Conservation (phyloP, 2,888 invertebrate genomes). For the Dione juno region DNA sequence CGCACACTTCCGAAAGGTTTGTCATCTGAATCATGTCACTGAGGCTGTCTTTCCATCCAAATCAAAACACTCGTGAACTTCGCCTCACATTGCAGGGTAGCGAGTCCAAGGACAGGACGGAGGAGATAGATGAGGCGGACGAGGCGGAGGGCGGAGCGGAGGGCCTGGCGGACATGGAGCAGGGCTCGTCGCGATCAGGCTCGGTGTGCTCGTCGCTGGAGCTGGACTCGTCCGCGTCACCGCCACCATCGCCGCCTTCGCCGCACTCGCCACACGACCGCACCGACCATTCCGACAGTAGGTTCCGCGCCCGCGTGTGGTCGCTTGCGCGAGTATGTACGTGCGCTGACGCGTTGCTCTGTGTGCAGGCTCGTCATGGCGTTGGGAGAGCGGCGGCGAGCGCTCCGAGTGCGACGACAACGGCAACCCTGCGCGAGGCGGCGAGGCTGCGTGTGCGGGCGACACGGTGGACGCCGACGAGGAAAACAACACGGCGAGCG, state of each 20-base stretch:
- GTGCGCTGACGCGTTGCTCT: neutral
- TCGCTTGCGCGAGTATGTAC: neutral
- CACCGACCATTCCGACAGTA: slow-evolving; percentile 50
- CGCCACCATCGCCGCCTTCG: slow-evolving; percentile 53
- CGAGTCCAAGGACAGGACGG: slow-evolving; percentile 21
- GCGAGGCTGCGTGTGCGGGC: slow-evolving; percentile 54
- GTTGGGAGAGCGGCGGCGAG: slow-evolving; percentile 53
- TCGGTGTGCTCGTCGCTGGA: slow-evolving; percentile 61
- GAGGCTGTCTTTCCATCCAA: neutral
- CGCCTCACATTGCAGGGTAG: slow-evolving; percentile 1
- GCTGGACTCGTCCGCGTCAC: slow-evolving; percentile 57
- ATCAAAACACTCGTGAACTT: neutral
- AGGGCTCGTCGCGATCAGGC: slow-evolving; percentile 48
- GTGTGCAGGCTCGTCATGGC: slow-evolving; percentile 48
- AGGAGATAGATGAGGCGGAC: slow-evolving; percentile 34
- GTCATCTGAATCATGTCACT: neutral
- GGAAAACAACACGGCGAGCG: slow-evolving; percentile 61
- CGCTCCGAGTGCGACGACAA: slow-evolving; percentile 64
- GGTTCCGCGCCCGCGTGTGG: slow-evolving; percentile 33
- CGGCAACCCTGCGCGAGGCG: slow-evolving; percentile 54
- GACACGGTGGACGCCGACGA: slow-evolving; percentile 59
- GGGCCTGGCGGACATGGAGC: slow-evolving; percentile 46
- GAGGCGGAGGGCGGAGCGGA: slow-evolving; percentile 51
- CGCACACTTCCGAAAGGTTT: slow-evolving; percentile 47
- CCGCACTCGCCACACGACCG: slow-evolving; percentile 47